phyloP scores from a whole-genome alignment of 2,113 vertebrate genomes.

The Rhinolophus sinicus region DNA sequence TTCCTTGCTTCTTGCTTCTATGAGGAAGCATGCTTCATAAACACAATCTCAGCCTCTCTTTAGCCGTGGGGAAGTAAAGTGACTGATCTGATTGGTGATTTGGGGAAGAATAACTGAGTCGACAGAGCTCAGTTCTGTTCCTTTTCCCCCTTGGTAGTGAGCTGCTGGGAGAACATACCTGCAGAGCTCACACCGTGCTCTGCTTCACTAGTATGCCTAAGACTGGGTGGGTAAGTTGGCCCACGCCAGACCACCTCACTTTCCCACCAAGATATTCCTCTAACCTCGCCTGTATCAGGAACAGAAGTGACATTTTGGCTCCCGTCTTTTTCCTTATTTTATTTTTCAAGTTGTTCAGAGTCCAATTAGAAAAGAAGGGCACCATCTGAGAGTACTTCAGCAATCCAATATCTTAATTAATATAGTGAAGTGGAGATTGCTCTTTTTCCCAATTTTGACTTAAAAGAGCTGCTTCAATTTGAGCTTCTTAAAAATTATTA shows the following conservation, averaged over 20 bases:
- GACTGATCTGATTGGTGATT: neutral
- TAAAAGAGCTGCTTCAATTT: slow-evolving; percentile 44
- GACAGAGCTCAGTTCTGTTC: neutral
- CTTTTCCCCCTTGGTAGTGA: neutral
- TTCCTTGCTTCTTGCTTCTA: neutral
- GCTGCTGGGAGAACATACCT: neutral
- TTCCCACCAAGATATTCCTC: neutral
- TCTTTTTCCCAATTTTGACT: slow-evolving; percentile 52
- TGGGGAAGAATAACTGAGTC: slow-evolving; percentile 3
- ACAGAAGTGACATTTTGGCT: neutral
- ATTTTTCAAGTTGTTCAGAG: slow-evolving; percentile 51
- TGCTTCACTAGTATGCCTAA: neutral
- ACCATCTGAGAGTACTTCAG: neutral
- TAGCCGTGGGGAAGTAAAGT: neutral
- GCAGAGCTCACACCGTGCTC: neutral
- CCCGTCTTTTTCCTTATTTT: slow-evolving; percentile 8
- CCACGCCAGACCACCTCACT: neutral
- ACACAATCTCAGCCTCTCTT: neutral
- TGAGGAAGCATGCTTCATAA: neutral
- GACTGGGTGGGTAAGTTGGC: neutral
- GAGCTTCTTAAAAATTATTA: slow-evolving; percentile 58
- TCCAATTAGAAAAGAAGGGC: neutral
- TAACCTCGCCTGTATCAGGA: neutral
- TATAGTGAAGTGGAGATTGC: neutral
- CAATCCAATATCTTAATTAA: slow-evolving; percentile 46